phyloP scores from a whole-genome alignment of 2,113 vertebrate genomes.

The Baryphthengus martii region DNA sequence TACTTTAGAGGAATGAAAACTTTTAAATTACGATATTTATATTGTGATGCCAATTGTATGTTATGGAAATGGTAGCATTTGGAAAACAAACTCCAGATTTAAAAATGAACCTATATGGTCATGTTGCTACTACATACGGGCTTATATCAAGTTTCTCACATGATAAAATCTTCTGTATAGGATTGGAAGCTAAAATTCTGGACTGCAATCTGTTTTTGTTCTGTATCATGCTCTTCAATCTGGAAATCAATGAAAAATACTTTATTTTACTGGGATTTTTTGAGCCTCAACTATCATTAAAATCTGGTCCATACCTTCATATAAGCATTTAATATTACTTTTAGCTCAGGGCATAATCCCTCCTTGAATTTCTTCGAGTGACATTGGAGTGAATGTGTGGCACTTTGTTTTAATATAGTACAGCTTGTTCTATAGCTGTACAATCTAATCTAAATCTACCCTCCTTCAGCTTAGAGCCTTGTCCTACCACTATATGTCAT shows the following conservation, averaged over 20 bases:
- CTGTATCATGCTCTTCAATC: background rate
- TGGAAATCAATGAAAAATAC: background rate
- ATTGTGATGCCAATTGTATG: background rate
- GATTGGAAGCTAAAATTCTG: background rate
- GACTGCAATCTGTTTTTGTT: background rate
- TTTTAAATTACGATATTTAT: background rate
- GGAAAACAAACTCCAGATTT: background rate
- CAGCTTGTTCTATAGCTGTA: background rate
- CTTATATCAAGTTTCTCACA: background rate
- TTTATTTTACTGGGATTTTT: background rate
- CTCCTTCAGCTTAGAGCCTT: background rate
- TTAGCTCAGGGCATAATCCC: background rate
- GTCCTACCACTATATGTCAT: background rate
- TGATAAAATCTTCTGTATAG: background rate
- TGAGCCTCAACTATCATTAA: background rate
- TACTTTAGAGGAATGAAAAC: background rate
- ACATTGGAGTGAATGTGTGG: background rate
- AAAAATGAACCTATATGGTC: background rate
- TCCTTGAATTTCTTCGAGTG: background rate
- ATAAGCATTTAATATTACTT: background rate
- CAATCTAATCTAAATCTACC: background rate
- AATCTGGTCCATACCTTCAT: background rate
- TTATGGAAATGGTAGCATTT: background rate
- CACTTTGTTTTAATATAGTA: background rate
- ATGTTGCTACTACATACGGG: background rate